Percentiles rank a stretch among this genome's conserved stretches.
These are phyloP conservation scores for Numenius phaeopus DNA, from an alignment of 2,797 vertebrate species.

Conservation along the genomic window DNA sequence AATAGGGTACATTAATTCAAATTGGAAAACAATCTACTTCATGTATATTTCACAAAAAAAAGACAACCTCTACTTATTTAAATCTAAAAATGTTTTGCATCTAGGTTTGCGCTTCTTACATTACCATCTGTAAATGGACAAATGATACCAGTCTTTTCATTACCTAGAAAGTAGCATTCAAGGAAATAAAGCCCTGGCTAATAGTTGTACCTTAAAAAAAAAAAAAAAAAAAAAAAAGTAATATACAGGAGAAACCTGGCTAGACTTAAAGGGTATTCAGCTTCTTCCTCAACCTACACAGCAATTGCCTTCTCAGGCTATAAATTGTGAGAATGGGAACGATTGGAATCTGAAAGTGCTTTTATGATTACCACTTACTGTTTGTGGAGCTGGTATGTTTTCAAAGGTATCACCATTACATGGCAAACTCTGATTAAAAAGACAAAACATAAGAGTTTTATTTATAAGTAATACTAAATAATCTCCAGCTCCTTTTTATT, in stretches of 20 bases:
- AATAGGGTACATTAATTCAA: not conserved
- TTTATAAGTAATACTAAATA: constrained; percentile 7
- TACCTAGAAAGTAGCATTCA: not conserved
- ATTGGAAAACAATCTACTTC: not conserved
- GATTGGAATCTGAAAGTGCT: not conserved
- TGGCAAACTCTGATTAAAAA: constrained; percentile 14
- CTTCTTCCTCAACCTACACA: not conserved
- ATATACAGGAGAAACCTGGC: not conserved
- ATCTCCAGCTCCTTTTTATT: not conserved
- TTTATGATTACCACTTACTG: not conserved
- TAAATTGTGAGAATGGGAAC: not conserved
- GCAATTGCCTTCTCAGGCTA: not conserved
- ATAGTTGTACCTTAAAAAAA: not conserved
- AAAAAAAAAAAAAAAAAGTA: not conserved
- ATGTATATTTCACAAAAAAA: not conserved
- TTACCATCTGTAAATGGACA: not conserved
- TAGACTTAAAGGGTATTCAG: not conserved
- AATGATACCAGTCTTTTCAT: not conserved
- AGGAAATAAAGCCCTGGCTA: not conserved
- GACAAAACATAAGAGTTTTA: not conserved
- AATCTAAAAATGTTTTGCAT: not conserved
- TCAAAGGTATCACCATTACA: not conserved
- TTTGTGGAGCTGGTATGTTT: not conserved
- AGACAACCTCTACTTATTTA: not conserved
- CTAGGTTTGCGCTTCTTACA: not conserved